Conservation (phyloP, 2,113 vertebrate species). For the Trochalopteron elliotii region DNA sequence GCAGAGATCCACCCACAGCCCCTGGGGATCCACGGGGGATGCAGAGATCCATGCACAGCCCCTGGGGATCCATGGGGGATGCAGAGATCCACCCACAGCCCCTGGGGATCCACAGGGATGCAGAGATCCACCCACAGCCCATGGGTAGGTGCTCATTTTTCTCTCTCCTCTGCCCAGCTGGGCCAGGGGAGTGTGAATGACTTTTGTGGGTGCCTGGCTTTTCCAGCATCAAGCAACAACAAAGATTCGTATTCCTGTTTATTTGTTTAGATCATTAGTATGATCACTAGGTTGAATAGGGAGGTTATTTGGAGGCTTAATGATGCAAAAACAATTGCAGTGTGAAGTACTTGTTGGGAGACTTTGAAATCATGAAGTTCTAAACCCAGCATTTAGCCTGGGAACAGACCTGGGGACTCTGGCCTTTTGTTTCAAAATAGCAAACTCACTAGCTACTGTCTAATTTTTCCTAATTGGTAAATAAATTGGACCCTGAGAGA, state of each 20-base stretch:
- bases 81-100: too few relatives aligned
- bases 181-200: neutral
- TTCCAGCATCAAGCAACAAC: neutral
- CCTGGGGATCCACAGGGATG: too few relatives aligned
- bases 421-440: neutral
- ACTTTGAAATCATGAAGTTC: neutral
- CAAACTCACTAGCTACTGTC: neutral
- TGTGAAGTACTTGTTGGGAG: neutral
- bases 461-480: slow-evolving; percentile 2
- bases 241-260: neutral
- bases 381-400: neutral
- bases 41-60: too few relatives aligned
- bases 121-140: too few relatives aligned
- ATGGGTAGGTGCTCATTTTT: neutral
- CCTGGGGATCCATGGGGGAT: too few relatives aligned
- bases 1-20: too few relatives aligned
- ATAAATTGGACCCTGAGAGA: neutral
- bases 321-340: neutral
- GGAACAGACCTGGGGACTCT: neutral
- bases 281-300: neutral
- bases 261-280: too few relatives aligned
- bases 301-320: neutral
- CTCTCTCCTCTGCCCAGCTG: neutral
- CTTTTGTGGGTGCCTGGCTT: neutral
- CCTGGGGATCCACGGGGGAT: too few relatives aligned